Conservation (phyloP, 1,140 invertebrate genomes). For the Hypothenemus hampei region DNA sequence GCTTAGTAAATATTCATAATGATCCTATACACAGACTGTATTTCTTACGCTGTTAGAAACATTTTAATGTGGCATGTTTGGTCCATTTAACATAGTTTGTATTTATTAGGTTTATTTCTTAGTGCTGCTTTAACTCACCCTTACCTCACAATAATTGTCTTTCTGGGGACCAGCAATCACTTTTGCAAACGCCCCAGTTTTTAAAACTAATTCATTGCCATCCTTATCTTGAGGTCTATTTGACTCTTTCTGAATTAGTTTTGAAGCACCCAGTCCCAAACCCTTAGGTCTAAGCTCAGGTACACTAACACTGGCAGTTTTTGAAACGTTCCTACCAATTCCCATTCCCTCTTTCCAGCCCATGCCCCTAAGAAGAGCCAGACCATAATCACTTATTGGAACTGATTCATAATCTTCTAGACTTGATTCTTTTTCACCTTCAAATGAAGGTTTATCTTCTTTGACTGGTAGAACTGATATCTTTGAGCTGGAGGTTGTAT, state of each 20-base stretch:
- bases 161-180: constrained; percentile 66
- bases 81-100: no score
- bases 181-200: constrained; percentile 64
- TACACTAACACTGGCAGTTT: constrained; percentile 48
- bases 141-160: constrained; percentile 73
- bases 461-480: constrained; percentile 30
- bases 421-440: constrained; percentile 52
- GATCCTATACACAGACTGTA: no score
- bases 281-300: constrained; percentile 75
- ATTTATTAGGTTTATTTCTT: no score
- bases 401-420: constrained; percentile 87
- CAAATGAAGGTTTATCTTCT: constrained; percentile 28
- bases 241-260: constrained; percentile 51
- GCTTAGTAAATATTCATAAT: no score
- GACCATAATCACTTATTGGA: constrained; percentile 81
- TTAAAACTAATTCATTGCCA: constrained; percentile 47
- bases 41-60: no score
- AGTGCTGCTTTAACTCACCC: no score
- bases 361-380: constrained; percentile 92
- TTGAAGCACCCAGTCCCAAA: constrained; percentile 85
- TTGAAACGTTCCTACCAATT: constrained; percentile 56
- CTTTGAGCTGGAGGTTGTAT: constrained; percentile 26
- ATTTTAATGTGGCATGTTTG: no score
- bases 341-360: constrained; percentile 79
- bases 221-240: constrained; percentile 46